Conservation (phyloP, 2,888 invertebrate species). For the Dicycla oo region DNA sequence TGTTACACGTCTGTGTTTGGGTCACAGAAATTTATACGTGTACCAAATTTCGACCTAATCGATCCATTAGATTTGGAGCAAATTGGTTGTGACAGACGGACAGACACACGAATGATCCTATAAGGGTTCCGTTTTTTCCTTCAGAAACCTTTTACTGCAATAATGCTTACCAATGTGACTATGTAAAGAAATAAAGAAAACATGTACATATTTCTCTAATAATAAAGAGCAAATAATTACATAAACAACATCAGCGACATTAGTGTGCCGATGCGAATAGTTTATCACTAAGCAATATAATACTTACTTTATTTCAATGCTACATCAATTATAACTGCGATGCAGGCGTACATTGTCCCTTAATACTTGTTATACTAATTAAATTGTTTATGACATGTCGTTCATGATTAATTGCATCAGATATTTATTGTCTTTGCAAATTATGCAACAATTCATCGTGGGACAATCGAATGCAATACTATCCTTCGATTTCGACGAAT, state of each 20-base stretch:
- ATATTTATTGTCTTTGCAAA: neutral
- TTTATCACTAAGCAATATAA: constrained; percentile 41
- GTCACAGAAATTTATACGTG: too few relatives aligned
- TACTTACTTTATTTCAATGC: constrained; percentile 29
- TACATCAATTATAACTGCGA: constrained; percentile 22
- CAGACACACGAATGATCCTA: too few relatives aligned
- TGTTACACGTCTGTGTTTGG: too few relatives aligned
- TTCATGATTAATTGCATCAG: constrained; percentile 37
- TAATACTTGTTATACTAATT: constrained; percentile 36
- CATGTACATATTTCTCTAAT: neutral
- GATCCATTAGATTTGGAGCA: too few relatives aligned
- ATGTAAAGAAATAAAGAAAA: too few relatives aligned
- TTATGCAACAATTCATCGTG: constrained; percentile 37
- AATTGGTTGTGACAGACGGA: too few relatives aligned
- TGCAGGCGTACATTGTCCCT: constrained; percentile 29
- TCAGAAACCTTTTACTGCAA: too few relatives aligned
- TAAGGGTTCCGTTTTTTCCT: too few relatives aligned
- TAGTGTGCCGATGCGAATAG: constrained; percentile 42
- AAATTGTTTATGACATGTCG: constrained; percentile 32
- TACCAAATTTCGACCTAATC: too few relatives aligned
- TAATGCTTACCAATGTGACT: neutral
- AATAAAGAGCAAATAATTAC: constrained; percentile 13
- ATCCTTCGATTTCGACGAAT: constrained; percentile 46
- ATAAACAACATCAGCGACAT: constrained; percentile 30
- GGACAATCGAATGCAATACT: constrained; percentile 39